Evolutionary conservation across 1,140 invertebrate species (phyloP).

Genomic region (Lordiphosa mommai): DNA sequence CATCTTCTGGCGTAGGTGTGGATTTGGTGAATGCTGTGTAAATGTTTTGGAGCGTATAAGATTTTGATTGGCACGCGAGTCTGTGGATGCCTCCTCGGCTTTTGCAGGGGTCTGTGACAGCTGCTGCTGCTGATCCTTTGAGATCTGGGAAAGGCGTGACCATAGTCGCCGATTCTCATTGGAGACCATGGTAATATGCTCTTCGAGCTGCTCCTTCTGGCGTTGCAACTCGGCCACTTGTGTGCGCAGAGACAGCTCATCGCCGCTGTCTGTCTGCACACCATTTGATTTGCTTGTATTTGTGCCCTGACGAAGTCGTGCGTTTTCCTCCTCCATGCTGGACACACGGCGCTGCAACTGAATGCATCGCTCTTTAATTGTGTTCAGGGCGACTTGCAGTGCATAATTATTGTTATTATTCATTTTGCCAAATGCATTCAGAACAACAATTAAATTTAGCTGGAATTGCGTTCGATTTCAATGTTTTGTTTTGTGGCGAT

Average conservation of each 20-base stretch:
- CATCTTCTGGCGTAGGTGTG: conserved; percentile 80
- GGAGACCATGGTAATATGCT: conserved; percentile 89
- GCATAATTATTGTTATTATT: conserved; percentile 78
- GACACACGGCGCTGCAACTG: conserved; percentile 85
- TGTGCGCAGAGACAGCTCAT: conserved; percentile 80
- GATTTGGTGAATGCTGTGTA: conserved; percentile 82
- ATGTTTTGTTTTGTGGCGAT: conserved; percentile 9
- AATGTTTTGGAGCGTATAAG: conserved; percentile 84
- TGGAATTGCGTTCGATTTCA: conserved; percentile 15
- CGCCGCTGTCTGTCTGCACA: conserved; percentile 61
- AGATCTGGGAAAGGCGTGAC: conserved; percentile 85
- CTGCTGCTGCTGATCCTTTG: conserved; percentile 80
- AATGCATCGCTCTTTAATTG: conserved; percentile 89
- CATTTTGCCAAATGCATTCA: conserved; percentile 32
- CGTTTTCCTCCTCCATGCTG: conserved; percentile 87
- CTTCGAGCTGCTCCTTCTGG: conserved; percentile 87
- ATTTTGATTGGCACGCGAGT: conserved; percentile 47
- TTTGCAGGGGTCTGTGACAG: conserved; percentile 12
- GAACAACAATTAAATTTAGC: conserved; percentile 11
- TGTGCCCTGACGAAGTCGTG: conserved; percentile 70
- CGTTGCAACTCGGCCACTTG: conserved; percentile 85
- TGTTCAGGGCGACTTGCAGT: conserved; percentile 87
- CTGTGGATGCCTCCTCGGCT: conserved; percentile 5
- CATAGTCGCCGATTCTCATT: conserved; percentile 89
- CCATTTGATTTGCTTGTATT: conserved; percentile 2